Evolutionary conservation across 2,888 invertebrate genomes (phyloP).

Genomic region (Hydrotaea cyrtoneurina): DNA sequence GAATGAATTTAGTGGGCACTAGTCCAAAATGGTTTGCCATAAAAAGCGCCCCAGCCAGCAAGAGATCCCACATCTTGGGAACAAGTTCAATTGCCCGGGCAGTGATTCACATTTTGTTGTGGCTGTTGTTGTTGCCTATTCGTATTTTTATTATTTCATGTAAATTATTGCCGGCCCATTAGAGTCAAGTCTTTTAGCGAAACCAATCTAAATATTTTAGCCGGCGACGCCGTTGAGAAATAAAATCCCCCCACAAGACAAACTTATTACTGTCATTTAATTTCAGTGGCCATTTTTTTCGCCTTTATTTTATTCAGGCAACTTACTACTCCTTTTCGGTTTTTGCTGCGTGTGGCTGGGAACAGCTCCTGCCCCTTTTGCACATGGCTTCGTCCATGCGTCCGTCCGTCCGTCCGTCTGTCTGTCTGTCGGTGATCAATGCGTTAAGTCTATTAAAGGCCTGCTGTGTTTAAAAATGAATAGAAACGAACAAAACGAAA

Average conservation of each 20-base stretch:
- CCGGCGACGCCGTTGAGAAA: neutral
- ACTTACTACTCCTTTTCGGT: neutral
- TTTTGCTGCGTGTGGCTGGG: neutral
- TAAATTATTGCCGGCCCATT: slow-evolving; percentile 8
- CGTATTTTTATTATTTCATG: neutral
- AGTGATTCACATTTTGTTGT: slow-evolving; percentile 8
- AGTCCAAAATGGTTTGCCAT: no score
- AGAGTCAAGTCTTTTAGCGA: slow-evolving; percentile 4
- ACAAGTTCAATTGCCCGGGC: neutral
- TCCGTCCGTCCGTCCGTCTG: neutral
- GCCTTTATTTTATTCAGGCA: slow-evolving; percentile 6
- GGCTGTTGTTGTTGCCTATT: no score
- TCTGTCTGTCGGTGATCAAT: slow-evolving; percentile 56
- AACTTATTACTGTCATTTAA: slow-evolving; percentile 46
- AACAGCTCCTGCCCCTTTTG: no score
- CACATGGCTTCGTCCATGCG: no score
- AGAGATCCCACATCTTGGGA: no score
- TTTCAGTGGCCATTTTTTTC: slow-evolving; percentile 53
- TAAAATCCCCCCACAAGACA: slow-evolving; percentile 1
- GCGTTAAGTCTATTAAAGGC: slow-evolving; percentile 71
- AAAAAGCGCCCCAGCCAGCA: no score
- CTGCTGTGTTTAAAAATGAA: slow-evolving; percentile 70
- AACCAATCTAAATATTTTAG: slow-evolving; percentile 21
- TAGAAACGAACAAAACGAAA: slow-evolving; percentile 53
- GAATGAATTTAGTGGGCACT: no score